Conservation (phyloP, 2,888 invertebrate genomes). For the Brachylomia viminalis region DNA sequence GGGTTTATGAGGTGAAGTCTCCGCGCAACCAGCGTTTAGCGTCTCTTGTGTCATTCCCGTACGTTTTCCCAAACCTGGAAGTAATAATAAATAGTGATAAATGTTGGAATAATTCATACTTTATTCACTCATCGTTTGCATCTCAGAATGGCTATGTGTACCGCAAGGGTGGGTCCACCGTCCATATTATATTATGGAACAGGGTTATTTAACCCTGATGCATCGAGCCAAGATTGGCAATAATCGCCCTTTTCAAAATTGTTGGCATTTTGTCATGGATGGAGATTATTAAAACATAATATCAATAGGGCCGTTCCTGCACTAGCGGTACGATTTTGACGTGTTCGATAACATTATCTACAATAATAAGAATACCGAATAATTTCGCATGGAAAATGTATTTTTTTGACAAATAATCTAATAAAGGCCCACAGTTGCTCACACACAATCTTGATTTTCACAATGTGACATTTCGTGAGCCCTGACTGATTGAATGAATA, state of each 20-base stretch:
- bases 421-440: neutral
- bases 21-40: slow-evolving; percentile 94
- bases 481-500: neutral
- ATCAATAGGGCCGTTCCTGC: slow-evolving; percentile 64
- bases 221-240: neutral
- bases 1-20: slow-evolving; percentile 87
- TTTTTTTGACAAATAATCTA: neutral
- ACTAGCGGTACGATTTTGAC: slow-evolving; percentile 70
- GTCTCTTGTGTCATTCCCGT: slow-evolving; percentile 93
- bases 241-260: neutral
- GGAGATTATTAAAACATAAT: slow-evolving; percentile 6
- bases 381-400: neutral
- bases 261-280: neutral
- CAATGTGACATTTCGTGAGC: too few relatives aligned
- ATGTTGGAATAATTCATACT: neutral
- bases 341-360: slow-evolving; percentile 43
- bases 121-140: neutral
- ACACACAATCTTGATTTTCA: too few relatives aligned
- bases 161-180: too few relatives aligned
- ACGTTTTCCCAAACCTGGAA: slow-evolving; percentile 93
- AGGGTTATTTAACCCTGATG: neutral
- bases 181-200: too few relatives aligned
- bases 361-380: neutral
- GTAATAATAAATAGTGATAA: neutral
- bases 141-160: neutral